Base-by-base conservation (phyloP, 2,888 invertebrate genomes). In the Morpho achilles region DNA sequence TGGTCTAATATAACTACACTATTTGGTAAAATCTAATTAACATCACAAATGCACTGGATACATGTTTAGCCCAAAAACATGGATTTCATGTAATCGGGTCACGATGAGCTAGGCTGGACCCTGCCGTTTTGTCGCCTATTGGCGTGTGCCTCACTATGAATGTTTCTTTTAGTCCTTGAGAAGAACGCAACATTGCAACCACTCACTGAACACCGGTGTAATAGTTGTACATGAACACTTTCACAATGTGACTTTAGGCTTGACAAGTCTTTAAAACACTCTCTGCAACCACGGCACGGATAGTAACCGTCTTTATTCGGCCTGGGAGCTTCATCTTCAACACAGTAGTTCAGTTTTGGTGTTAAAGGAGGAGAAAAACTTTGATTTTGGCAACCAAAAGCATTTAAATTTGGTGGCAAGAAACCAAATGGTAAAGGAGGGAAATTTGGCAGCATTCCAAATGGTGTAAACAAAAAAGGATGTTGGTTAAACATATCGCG, bases 151-250 rank as follows among this genome's bases (percentile, higher is more conserved):
- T 95, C 95, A 61, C 94, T 93, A 81, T 96, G 96, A 52, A 94
- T 91, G 76, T 96, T 96, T 62, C 96, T 92, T 67, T 94, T 94
- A 65, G 95, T 95, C 68, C 94, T 92, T 8, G 96, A 95, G 62
- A 95, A 93, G 83, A 96, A 96, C 51, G 95, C 94, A 69, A 95
- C 94, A 53, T 93, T 94, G 82, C 96, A 96, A 9, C 95, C 95
- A 59, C 92, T 92, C 53, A 95, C 91, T n/a, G 94, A 93, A 84
- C 96, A 96, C 63, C 93, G 92, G 71, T 94, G 94, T 84, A 95
- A 92, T 59, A 95, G 94, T 59, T 93, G 91, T 42, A 89, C 78
- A 75, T 96, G 96, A 52, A 92, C 84, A 64, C 88, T 91, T 79
- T 95, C 95, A 84, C 94, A 95, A 82, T 96, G 96, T 67, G 94